Percentiles rank a stretch among this genome's conserved stretches.
Conservation (phyloP, 2,113 vertebrate species). For the Megaceryle torquata region DNA sequence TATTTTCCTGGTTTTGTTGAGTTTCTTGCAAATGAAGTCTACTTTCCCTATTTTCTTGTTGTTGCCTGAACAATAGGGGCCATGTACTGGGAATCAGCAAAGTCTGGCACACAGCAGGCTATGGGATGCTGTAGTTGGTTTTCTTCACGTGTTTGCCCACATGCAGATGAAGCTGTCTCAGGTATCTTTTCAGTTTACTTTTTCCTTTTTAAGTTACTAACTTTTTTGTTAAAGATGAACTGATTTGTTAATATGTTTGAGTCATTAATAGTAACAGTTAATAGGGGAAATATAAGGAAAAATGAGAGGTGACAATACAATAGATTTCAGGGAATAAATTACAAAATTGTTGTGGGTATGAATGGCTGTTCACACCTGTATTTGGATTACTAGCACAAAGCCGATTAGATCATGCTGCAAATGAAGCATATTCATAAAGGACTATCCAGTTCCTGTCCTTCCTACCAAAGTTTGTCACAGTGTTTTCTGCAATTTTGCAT, state of each 20-base stretch:
- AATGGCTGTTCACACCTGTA: not conserved
- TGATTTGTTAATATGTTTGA: not conserved
- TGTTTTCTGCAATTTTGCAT: not conserved
- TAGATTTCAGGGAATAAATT: not conserved
- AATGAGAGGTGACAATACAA: not conserved
- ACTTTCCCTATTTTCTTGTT: not conserved
- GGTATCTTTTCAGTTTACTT: conserved; percentile 67
- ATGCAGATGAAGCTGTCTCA: conserved; percentile 99
- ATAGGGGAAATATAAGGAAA: not conserved
- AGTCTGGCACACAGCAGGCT: conserved; percentile 93
- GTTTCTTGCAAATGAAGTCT: not conserved
- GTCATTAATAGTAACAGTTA: not conserved
- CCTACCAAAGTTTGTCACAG: not conserved
- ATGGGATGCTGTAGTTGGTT: conserved; percentile 98
- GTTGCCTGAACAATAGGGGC: conserved; percentile 75
- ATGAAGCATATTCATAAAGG: not conserved
- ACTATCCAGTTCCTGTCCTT: not conserved
- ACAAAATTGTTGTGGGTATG: not conserved
- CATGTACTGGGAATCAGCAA: conserved; percentile 96
- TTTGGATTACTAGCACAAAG: not conserved
- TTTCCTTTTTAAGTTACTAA: not conserved
- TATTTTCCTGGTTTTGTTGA: not conserved
- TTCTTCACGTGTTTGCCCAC: conserved; percentile 95
- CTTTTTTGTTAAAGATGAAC: not conserved
- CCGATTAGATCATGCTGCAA: not conserved